phyloP scores from a whole-genome alignment of 2,888 invertebrate species.

The Ephialtes manifestator region DNA sequence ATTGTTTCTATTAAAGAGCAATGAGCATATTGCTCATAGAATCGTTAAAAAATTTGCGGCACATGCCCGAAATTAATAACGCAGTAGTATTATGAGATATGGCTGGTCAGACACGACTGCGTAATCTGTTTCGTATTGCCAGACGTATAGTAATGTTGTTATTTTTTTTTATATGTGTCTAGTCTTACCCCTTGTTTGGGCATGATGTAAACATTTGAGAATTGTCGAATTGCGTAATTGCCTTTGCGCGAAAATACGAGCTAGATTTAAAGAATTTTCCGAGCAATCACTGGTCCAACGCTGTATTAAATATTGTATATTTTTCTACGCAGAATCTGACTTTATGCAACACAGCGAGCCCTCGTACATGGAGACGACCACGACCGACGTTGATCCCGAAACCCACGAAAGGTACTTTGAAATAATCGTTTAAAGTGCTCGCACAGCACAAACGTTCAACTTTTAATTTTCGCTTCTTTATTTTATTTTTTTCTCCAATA shows the following conservation, averaged over 20 bases:
- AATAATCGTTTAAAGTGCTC: constrained; percentile 32
- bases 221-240: constrained; percentile 69
- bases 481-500: constrained; percentile 19
- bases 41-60: constrained; percentile 38
- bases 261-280: constrained; percentile 68
- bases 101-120: constrained; percentile 77
- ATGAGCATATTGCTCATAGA: constrained; percentile 21
- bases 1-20: constrained; percentile 30
- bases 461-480: constrained; percentile 30
- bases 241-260: constrained; percentile 78
- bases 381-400: constrained; percentile 87
- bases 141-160: constrained; percentile 82
- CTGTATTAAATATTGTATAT: constrained; percentile 54
- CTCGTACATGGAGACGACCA: constrained; percentile 87
- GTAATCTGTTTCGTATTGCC: constrained; percentile 78
- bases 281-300: not conserved
- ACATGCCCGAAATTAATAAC: constrained; percentile 39
- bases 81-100: constrained; percentile 68
- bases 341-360: constrained; percentile 88
- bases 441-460: not conserved
- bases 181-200: constrained; percentile 84
- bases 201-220: constrained; percentile 83
- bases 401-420: constrained; percentile 87
- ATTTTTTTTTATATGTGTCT: constrained; percentile 85
- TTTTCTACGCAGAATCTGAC: constrained; percentile 87